Conservation (phyloP, 2,888 invertebrate species). For the Agrenia bidenticulata region DNA sequence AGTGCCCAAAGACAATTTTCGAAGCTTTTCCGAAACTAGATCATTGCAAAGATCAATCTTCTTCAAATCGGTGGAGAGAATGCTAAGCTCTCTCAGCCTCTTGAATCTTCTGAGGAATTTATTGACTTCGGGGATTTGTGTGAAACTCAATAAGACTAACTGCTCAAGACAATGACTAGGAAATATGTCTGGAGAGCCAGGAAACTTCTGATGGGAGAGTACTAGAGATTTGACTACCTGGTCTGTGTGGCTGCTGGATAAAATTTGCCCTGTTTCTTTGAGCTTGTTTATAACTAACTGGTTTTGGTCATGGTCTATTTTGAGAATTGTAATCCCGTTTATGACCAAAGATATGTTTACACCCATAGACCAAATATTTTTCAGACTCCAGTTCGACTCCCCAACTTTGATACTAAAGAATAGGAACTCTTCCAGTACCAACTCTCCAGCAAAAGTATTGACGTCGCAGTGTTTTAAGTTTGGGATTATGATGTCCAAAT, state of each 20-base stretch:
- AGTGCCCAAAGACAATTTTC: slow-evolving; percentile 13
- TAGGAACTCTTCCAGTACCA: slow-evolving; percentile 19
- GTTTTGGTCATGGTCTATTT: slow-evolving; percentile 11
- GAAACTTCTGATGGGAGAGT: slow-evolving; percentile 15
- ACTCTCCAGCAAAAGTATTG: slow-evolving; percentile 3
- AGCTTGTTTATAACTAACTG: slow-evolving; percentile 27
- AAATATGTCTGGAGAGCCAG: slow-evolving; percentile 3
- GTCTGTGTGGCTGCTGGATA: slow-evolving; percentile 1
- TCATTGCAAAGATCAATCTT: slow-evolving; percentile 15
- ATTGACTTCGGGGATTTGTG: slow-evolving; percentile 7
- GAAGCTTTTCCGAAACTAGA: slow-evolving; percentile 24
- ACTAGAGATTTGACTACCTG: slow-evolving; percentile 21
- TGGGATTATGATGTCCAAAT: slow-evolving; percentile 26
- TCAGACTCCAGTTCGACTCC: not conserved
- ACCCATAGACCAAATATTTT: slow-evolving; percentile 20
- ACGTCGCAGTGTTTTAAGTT: not conserved
- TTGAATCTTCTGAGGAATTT: slow-evolving; percentile 22
- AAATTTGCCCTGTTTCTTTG: not conserved
- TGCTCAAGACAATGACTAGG: slow-evolving; percentile 8
- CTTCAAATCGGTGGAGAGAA: slow-evolving; percentile 8
- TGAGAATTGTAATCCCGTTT: slow-evolving; percentile 26
- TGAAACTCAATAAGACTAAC: slow-evolving; percentile 24
- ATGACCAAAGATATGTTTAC: slow-evolving; percentile 28
- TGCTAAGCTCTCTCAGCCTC: slow-evolving; percentile 27
- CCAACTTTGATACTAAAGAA: slow-evolving; percentile 20